Percentiles rank a stretch among this genome's conserved stretches.
These are phyloP conservation scores for Diachasma alloeum DNA, from an alignment of 1,140 invertebrate genomes.

Conservation along the genomic window DNA sequence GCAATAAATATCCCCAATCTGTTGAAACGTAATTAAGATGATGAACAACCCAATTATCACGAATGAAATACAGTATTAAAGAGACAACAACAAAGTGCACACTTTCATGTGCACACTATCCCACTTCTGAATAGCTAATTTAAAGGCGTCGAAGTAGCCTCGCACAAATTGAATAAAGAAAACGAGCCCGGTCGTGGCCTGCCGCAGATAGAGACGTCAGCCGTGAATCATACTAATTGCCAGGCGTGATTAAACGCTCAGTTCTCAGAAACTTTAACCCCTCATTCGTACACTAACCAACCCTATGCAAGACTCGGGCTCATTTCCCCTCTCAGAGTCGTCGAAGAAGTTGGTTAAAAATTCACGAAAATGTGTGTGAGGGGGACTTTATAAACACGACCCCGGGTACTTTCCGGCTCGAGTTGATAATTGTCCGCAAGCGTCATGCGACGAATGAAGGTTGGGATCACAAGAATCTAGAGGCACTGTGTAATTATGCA, in stretches of 20 bases:
- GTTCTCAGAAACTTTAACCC: conserved; percentile 58
- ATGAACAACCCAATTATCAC: not conserved
- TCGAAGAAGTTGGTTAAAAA: conserved; percentile 8
- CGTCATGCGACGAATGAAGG: not conserved
- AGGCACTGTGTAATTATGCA: not conserved
- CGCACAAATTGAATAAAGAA: conserved; percentile 50
- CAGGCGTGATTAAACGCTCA: conserved; percentile 56
- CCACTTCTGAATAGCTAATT: conserved; percentile 47
- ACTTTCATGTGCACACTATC: not conserved
- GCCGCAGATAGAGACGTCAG: conserved; percentile 52
- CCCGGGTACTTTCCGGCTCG: not conserved
- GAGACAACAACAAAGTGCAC: not conserved
- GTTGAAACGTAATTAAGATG: not conserved
- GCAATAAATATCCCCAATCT: not conserved
- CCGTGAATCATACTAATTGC: conserved; percentile 62
- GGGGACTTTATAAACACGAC: not conserved
- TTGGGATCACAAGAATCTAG: not conserved
- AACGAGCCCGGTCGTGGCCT: conserved; percentile 32
- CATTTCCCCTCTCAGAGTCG: not conserved
- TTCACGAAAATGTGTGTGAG: not conserved
- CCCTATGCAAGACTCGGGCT: not conserved
- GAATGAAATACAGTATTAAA: not conserved
- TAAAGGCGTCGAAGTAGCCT: conserved; percentile 49
- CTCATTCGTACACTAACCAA: conserved; percentile 31
- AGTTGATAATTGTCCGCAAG: not conserved